Evolutionary conservation across 2,797 vertebrate species (phyloP).

Genomic region (Amblyraja radiata): DNA sequence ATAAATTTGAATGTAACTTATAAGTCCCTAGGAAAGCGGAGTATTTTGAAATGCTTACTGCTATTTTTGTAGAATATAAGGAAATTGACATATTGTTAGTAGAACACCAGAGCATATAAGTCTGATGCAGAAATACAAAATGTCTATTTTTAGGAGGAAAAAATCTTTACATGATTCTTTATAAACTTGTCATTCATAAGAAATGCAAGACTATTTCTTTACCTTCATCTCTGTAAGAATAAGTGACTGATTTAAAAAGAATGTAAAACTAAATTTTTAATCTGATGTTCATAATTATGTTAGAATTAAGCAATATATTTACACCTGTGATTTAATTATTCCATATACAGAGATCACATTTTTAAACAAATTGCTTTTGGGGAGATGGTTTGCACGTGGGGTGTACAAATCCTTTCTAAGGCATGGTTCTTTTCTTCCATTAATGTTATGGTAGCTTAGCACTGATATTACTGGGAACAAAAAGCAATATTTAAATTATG

Average conservation of each 20-base stretch:
- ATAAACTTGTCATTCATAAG: conserved; percentile 33
- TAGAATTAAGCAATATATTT: conserved; percentile 46
- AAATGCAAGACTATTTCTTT: conserved; percentile 47
- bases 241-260: conserved; percentile 30
- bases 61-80: conserved; percentile 97
- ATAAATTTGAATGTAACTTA: conserved; percentile 73
- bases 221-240: conserved; percentile 60
- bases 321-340: conserved; percentile 47
- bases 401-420: conserved; percentile 44
- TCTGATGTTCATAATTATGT: conserved; percentile 37
- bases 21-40: conserved; percentile 65
- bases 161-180: conserved; percentile 37
- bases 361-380: conserved; percentile 51
- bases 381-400: conserved; percentile 48
- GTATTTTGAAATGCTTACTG: conserved; percentile 94
- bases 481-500: conserved; percentile 61
- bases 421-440: conserved; percentile 44
- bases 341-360: conserved; percentile 42
- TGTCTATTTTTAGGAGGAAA: conserved; percentile 37
- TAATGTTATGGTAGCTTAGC: conserved; percentile 50
- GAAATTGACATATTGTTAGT: conserved; percentile 64
- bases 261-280: conserved; percentile 35
- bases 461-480: conserved; percentile 59
- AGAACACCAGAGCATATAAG: conserved; percentile 34
- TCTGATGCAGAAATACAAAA: conserved; percentile 35